These are phyloP conservation scores for Anoplolepis gracilipes DNA, from an alignment of 1,140 invertebrate genomes.

Conservation along the genomic window DNA sequence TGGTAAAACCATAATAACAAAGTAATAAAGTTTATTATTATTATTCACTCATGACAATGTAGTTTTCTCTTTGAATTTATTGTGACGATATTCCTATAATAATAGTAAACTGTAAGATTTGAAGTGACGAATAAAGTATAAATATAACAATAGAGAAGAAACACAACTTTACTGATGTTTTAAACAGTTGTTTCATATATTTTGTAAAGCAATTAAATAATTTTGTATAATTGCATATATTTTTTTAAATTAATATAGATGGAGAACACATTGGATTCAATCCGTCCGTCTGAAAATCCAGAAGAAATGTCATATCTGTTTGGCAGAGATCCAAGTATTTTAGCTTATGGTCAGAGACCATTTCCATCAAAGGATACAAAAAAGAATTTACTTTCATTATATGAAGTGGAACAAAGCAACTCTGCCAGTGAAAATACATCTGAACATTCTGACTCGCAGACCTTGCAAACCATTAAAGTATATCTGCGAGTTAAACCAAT, in stretches of 20 bases:
- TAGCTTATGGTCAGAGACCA: constrained; percentile 79
- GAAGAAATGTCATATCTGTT: constrained; percentile 81
- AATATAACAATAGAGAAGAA: no score
- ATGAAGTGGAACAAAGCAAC: constrained; percentile 73
- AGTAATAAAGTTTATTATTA: no score
- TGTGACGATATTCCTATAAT: no score
- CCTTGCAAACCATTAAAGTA: constrained; percentile 83
- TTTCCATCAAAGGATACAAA: constrained; percentile 70
- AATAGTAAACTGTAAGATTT: no score
- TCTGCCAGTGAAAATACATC: constrained; percentile 19
- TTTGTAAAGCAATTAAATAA: not conserved
- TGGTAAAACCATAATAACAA: no score
- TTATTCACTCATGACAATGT: no score
- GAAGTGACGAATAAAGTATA: no score
- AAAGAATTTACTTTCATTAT: constrained; percentile 79
- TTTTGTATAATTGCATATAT: not conserved
- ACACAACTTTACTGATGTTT: no score
- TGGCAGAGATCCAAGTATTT: constrained; percentile 83
- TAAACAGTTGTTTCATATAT: not conserved
- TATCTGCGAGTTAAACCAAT: constrained; percentile 86
- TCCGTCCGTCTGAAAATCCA: constrained; percentile 60
- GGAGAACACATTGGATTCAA: constrained; percentile 75
- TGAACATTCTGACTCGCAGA: constrained; percentile 39
- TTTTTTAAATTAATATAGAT: constrained; percentile 60
- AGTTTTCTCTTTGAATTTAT: no score